Conservation (phyloP, 2,797 vertebrate species). For the Brachymystax lenok region DNA sequence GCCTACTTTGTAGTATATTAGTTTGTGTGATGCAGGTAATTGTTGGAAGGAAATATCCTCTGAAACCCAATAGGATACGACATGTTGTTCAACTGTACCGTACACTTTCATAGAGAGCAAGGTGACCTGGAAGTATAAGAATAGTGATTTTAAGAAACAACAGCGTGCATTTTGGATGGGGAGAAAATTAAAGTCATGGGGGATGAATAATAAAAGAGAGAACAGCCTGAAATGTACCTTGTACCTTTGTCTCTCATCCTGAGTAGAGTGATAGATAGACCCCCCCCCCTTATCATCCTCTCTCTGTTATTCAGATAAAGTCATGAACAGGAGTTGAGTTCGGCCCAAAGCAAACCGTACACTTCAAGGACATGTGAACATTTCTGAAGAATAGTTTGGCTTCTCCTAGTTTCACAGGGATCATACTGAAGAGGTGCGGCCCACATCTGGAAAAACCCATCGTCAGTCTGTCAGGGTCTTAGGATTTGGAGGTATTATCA, state of each 20-base stretch:
- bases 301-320: slow-evolving; percentile 8
- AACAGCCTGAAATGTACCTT: not conserved
- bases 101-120: not conserved
- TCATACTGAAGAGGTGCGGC: slow-evolving; percentile 47
- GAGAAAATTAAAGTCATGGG: not conserved
- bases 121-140: slow-evolving; percentile 3
- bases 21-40: too few species aligned
- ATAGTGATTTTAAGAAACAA: not conserved
- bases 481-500: slow-evolving; percentile 54
- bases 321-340: slow-evolving; percentile 4
- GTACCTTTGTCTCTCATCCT: not conserved
- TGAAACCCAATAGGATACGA: not conserved
- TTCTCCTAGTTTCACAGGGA: slow-evolving; percentile 18
- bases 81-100: not conserved
- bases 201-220: not conserved
- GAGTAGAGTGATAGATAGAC: not conserved
- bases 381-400: slow-evolving; percentile 28
- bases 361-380: slow-evolving; percentile 14
- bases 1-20: too few species aligned
- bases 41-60: too few species aligned
- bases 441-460: slow-evolving; percentile 57
- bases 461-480: slow-evolving; percentile 36
- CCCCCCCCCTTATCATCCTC: not conserved
- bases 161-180: not conserved
- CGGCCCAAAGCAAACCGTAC: not conserved